Evolutionary conservation across 2,888 invertebrate genomes (phyloP).

Genomic region (Oxytorus armatus): DNA sequence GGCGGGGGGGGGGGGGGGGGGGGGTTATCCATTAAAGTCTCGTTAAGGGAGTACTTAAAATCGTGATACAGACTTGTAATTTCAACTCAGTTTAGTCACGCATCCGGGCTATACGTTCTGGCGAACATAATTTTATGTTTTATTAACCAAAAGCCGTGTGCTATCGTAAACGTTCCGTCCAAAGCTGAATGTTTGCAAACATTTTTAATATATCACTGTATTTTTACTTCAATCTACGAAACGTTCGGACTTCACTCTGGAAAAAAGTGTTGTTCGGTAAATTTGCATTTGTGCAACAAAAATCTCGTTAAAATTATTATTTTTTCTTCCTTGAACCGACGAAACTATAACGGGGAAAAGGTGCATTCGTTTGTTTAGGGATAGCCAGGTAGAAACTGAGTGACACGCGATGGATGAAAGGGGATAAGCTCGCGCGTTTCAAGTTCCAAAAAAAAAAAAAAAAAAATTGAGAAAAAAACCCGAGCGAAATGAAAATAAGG

Average conservation of each 20-base stretch:
- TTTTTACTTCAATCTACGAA: not conserved
- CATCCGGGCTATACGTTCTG: constrained; percentile 42
- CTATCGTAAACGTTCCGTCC: not conserved
- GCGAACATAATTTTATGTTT: constrained; percentile 32
- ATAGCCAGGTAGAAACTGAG: constrained; percentile 45
- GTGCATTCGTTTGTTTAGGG: not conserved
- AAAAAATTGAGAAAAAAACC: constrained; percentile 36
- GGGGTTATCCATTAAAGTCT: constrained; percentile 68
- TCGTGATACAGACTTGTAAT: constrained; percentile 48
- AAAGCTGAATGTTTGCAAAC: no score
- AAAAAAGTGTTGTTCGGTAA: not conserved
- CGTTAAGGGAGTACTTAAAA: constrained; percentile 65
- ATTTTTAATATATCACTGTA: no score
- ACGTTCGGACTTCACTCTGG: not conserved
- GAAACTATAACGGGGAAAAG: constrained; percentile 28
- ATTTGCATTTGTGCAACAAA: not conserved
- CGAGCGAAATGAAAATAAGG: constrained; percentile 42
- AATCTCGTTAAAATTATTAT: constrained; percentile 23
- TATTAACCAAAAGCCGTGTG: constrained; percentile 34
- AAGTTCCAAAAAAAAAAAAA: constrained; percentile 50
- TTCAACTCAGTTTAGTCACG: constrained; percentile 67
- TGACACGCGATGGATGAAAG: constrained; percentile 56
- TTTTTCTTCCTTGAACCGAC: constrained; percentile 21
- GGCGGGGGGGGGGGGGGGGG: no score
- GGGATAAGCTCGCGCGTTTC: constrained; percentile 61